Evolutionary conservation across 2,113 vertebrate species (phyloP).

Genomic region (Zapornia atra): DNA sequence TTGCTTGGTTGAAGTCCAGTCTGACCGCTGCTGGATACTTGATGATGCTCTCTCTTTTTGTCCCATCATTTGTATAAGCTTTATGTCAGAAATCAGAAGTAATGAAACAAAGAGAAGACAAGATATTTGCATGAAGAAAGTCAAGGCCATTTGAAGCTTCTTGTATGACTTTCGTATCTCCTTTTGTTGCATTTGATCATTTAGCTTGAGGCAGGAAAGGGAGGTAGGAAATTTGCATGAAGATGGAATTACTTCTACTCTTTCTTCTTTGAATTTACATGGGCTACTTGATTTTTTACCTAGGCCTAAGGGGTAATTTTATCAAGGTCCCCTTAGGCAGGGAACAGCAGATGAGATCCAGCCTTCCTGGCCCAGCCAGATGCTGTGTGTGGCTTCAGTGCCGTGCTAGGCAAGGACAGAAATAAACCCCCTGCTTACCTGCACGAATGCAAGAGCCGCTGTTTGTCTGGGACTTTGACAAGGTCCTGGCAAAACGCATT

Average conservation of each 20-base stretch:
- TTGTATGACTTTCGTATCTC: background rate
- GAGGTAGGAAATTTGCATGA: conserved; percentile 22
- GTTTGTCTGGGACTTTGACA: background rate
- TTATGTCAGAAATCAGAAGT: background rate
- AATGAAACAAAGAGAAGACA: background rate
- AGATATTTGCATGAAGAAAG: background rate
- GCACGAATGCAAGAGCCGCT: background rate
- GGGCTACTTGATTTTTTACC: conserved; percentile 16
- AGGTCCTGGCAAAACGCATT: background rate
- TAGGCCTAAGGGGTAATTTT: background rate
- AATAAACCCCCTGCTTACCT: rapidly evolving
- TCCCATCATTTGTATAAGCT: background rate
- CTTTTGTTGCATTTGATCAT: background rate
- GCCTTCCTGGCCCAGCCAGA: background rate
- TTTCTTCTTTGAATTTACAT: conserved; percentile 54
- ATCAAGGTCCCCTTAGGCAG: background rate
- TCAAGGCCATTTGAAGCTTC: background rate
- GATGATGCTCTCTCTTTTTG: background rate
- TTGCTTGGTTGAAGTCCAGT: background rate
- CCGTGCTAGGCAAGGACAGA: background rate
- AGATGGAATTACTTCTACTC: conserved; percentile 33
- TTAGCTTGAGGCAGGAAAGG: background rate
- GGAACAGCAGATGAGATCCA: background rate
- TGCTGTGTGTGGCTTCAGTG: rapidly evolving
- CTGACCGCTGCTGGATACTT: background rate